Evolutionary conservation across 2,113 vertebrate species (phyloP), one percentile per base, ranked within the genome.

Genomic region (Sinocyclocheilus anshuiensis): DNA sequence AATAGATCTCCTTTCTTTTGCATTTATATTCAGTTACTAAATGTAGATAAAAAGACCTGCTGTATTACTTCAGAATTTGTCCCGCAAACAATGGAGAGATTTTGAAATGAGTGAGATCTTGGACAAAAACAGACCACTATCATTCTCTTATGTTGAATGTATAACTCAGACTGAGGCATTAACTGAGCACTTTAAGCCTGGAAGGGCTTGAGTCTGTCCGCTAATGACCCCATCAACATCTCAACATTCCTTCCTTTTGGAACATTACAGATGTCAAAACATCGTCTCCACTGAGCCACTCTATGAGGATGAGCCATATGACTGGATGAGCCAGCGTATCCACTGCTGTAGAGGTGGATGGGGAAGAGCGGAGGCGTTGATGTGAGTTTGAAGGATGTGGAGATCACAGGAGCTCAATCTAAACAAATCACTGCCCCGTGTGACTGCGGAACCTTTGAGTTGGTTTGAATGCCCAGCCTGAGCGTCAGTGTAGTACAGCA

Each of bases 211-310:
- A 77, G 74, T 59, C 10, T 36, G 11, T 33, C 75, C 29, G 10
- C 45, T 85, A 78, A 53, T 69, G 59, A 39, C 42, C 57, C 61
- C n/a, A 50, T 81, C 61, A 67, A 53, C 26, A 48, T 84, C 57
- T 48, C 50, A 63, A 45, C 39, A 63, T 84, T 76, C 39, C 83
- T 79, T 57, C 26, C 29, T 79, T 29, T 78, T 55, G 20, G 45
- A 67, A 85, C 26, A 69, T 71, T 55, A 24, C 63, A 71, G 76
- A 77, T 24, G 84, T 72, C 84, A 79, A 80, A 79, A 79, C 76
- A 72, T 50, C n/a, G 42, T 50, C 59, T 48, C 20, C 18, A 45
- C 50, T 65, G 55, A 59, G 42, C 20, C 39, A 57, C 29, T 57
- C 36, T 26, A 63, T 48, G 79, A n/a, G n/a, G n/a, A n/a, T n/a